Base-by-base conservation (phyloP, 2,888 invertebrate genomes). In the Nezara viridula region DNA sequence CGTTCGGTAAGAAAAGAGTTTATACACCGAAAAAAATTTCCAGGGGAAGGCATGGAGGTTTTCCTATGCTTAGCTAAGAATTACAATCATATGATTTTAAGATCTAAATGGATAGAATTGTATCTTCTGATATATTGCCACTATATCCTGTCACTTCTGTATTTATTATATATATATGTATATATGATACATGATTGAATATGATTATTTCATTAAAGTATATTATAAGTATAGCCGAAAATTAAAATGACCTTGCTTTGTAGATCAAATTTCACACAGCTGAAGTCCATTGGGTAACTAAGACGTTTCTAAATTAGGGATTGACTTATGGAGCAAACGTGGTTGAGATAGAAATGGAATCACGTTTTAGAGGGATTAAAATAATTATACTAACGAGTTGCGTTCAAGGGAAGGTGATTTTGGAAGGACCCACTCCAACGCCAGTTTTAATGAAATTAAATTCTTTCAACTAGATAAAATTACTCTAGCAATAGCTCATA, bases 361-460 rank as follows among this genome's bases (percentile, higher is more conserved):
- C 66, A 88, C 88, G 88, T 73, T 88, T 88, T 73, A 24, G 47
- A 49, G 19, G 88, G 37, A 88, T 88, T 88, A 88, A 88, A 88
- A 88, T 88, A 88, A 88, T 88, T 73, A 88, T 44, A 73, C 32
- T 40, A 49, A 73, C 88, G 49, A 73, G 55, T 73, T 60, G 66
- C 47, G 66, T 44, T 47, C 49, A 60, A 49, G 66, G 21, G 88
- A 47, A 44, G 49, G 66, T 66, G 66, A 88, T 88, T 88, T 60
- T 32, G 88, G 88, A 49, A 66, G 66, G 49, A 27, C 40, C 81
- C 73, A 21, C 49, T 47, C 73, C 37, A 73, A 88, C 40, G 16
- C 27, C 66, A 88, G 40, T n/a, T 66, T 88, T 88, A 88, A 88
- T 88, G 88, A 88, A 88, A 88, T 66, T 88, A 88, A 88, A 88